phyloP scores from a whole-genome alignment of 2,888 invertebrate genomes.

The Polydrusus cervinus region DNA sequence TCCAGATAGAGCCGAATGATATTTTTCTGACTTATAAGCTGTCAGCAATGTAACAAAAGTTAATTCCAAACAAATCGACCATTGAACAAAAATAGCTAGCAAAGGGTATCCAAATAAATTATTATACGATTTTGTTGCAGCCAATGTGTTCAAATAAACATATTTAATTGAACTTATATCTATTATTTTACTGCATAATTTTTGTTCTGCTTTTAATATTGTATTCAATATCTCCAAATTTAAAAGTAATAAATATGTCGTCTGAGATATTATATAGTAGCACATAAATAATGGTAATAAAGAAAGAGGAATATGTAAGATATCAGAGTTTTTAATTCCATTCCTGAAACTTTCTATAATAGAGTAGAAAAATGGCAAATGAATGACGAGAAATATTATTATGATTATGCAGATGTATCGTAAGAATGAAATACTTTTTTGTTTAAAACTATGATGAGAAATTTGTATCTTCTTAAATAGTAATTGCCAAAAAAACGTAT shows the following conservation, averaged over 20 bases:
- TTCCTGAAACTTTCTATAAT: no score
- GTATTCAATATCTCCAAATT: background rate
- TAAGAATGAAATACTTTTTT: no score
- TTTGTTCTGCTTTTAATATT: background rate
- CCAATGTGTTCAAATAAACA: background rate
- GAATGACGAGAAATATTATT: no score
- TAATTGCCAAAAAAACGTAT: no score
- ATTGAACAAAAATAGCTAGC: background rate
- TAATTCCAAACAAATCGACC: background rate
- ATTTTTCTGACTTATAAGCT: background rate
- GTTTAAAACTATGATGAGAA: no score
- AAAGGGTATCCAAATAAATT: conserved; percentile 5
- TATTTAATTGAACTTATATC: background rate
- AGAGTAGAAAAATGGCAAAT: no score
- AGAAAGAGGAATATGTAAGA: no score
- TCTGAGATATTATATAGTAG: background rate
- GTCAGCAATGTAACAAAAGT: background rate
- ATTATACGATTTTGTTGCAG: background rate
- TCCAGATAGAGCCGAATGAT: background rate
- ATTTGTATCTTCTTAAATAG: no score
- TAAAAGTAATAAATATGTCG: background rate
- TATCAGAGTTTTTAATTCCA: no score
- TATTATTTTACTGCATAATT: background rate
- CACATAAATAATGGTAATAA: background rate
- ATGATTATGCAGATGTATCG: no score